Base-by-base conservation (phyloP, 2,113 vertebrate genomes). In the Aldabrachelys gigantea region DNA sequence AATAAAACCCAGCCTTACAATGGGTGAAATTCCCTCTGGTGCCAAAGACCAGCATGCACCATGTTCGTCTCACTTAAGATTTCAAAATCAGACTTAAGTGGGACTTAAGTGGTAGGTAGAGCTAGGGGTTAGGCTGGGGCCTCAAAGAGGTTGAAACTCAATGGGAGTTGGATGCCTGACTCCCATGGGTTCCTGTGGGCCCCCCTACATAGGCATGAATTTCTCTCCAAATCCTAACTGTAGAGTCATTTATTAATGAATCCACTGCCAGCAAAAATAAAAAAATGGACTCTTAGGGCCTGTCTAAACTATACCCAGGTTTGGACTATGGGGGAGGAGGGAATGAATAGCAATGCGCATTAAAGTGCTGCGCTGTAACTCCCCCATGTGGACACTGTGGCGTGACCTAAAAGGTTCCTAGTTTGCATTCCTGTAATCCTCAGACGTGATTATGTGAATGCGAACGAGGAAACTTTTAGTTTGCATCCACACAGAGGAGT, bases 211-310 rank as follows among this genome's bases (percentile, higher is more conserved):
- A 84, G 88, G 1, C 93, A 88, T 85, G 53, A 25, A 35, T 87
- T 92, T 82, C 78, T 9, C 95, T 97, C 94, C 93, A 91, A 93
- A 91, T 86, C 90, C 89, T 93, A 29, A 91, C 91, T 92, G 80
- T 57, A 59, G 22, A 31, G n/a, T 27, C 0, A 4, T 91, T 96
- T 62, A 69, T 85, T 80, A 93, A 94, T 82, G 29, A 53, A 6
- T 56, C 90, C 76, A 89, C 95, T 83, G 85, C 69, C 95, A 88
- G 76, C 84, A 93, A 96, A 96, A 96, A 96, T 85, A 88, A 94
- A 95, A 95, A 90, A 90, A 91, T n/a, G 65, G 35, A 82, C 19
- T 56, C 80, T 93, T 88, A 69, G 35, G 35, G 17, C 17, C 10
- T 69, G 65, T 35, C 16, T 62, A 62, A 29, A 62, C 5, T 31